Conservation (phyloP, 2,797 vertebrate species). For the Caiman crocodilus region DNA sequence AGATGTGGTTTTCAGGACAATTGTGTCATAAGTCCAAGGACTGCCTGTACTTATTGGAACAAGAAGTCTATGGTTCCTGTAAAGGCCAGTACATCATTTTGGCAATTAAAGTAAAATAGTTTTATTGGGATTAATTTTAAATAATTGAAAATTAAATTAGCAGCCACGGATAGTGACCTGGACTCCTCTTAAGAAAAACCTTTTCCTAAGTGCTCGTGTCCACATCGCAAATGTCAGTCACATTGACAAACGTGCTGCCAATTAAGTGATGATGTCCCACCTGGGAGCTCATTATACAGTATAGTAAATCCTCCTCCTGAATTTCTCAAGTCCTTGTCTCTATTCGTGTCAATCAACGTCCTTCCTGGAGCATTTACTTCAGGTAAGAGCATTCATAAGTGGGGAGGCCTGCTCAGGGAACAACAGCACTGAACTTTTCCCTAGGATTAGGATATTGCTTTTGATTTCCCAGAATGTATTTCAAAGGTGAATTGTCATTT, state of each 20-base stretch:
- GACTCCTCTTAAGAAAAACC: neutral
- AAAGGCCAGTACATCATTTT: too few species aligned
- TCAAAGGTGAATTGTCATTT: neutral
- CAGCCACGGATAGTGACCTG: neutral
- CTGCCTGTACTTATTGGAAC: too few species aligned
- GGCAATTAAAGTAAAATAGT: too few species aligned
- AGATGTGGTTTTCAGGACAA: too few species aligned
- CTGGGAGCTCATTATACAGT: neutral
- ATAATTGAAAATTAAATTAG: too few species aligned
- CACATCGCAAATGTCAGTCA: neutral
- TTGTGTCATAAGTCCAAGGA: too few species aligned
- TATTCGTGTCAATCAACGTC: neutral
- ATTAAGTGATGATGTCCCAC: neutral
- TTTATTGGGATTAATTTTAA: too few species aligned
- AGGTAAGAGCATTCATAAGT: neutral
- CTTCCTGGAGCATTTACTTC: neutral
- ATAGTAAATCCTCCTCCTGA: neutral
- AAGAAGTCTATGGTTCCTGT: too few species aligned
- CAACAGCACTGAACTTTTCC: neutral
- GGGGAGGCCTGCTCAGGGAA: neutral
- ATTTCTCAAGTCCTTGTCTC: neutral
- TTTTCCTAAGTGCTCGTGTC: neutral
- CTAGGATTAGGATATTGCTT: neutral
- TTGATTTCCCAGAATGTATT: neutral
- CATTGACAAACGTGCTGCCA: neutral